These are phyloP conservation scores for Jaculus jaculus DNA, from an alignment of 2,113 vertebrate genomes.

Conservation along the genomic window DNA sequence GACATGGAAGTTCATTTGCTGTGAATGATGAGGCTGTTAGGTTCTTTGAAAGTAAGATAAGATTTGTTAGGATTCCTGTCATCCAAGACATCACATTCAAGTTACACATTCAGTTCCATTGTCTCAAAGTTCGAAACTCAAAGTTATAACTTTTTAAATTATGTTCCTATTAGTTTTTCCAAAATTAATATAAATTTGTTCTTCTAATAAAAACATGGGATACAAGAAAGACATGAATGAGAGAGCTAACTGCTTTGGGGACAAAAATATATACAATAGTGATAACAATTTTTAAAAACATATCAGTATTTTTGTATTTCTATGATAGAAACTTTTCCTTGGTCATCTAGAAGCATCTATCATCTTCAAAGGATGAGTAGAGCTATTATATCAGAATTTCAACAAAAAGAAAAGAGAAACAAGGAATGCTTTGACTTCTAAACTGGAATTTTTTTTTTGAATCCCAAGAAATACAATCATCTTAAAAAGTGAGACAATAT, in stretches of 20 bases:
- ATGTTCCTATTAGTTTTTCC: background rate
- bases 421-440: constrained; percentile 14
- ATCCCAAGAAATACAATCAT: background rate
- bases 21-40: background rate
- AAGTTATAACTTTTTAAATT: background rate
- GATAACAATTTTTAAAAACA: background rate
- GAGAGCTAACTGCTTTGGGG: background rate
- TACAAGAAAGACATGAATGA: background rate
- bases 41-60: background rate
- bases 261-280: background rate
- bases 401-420: background rate
- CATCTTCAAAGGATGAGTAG: background rate
- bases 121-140: constrained; percentile 47
- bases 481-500: background rate
- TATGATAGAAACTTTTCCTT: background rate
- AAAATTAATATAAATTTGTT: constrained; percentile 10
- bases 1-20: background rate
- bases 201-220: constrained; percentile 2
- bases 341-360: background rate
- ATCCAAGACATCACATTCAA: background rate
- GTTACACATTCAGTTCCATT: background rate
- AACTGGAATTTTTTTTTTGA: background rate
- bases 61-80: background rate
- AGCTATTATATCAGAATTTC: background rate
- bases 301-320: constrained; percentile 6